Evolutionary conservation across 2,113 vertebrate species (phyloP).

Genomic region (Rhegmatorhina hoffmannsi): DNA sequence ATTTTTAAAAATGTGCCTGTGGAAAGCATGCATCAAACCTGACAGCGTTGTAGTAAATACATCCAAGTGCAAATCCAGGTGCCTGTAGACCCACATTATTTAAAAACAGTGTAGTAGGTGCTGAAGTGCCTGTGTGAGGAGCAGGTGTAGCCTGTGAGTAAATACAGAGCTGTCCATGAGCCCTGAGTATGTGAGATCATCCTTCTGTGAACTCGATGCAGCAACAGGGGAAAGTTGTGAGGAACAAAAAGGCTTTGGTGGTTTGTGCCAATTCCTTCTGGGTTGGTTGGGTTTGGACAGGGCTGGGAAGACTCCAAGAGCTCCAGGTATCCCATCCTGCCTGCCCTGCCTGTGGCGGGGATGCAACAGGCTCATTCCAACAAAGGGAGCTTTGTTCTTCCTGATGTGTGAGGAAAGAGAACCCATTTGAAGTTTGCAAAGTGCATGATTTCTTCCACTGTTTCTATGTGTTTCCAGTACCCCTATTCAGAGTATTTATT

Average conservation of each 20-base stretch:
- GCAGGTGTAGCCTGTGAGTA: background rate
- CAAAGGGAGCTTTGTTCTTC: background rate
- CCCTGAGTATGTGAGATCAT: background rate
- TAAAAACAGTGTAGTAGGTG: background rate
- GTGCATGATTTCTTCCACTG: background rate
- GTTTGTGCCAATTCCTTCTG: background rate
- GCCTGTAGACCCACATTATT: background rate
- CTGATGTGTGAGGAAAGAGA: background rate
- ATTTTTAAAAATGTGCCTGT: background rate
- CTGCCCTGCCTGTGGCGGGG: background rate
- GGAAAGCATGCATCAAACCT: background rate
- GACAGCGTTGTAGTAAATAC: background rate
- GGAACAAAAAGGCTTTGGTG: background rate
- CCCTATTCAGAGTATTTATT: background rate
- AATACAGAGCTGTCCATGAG: background rate
- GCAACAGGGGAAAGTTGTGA: background rate
- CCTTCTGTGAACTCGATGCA: accelerated
- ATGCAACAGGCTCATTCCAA: accelerated
- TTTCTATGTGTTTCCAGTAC: background rate
- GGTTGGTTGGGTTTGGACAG: background rate
- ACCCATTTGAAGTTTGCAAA: background rate
- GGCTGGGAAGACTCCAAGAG: background rate
- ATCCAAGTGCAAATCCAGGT: background rate
- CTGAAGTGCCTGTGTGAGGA: background rate
- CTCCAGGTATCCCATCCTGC: accelerated